Evolutionary conservation across 2,113 vertebrate genomes (phyloP), one percentile per base, ranked within the genome.

Genomic region (Alethe castanea): DNA sequence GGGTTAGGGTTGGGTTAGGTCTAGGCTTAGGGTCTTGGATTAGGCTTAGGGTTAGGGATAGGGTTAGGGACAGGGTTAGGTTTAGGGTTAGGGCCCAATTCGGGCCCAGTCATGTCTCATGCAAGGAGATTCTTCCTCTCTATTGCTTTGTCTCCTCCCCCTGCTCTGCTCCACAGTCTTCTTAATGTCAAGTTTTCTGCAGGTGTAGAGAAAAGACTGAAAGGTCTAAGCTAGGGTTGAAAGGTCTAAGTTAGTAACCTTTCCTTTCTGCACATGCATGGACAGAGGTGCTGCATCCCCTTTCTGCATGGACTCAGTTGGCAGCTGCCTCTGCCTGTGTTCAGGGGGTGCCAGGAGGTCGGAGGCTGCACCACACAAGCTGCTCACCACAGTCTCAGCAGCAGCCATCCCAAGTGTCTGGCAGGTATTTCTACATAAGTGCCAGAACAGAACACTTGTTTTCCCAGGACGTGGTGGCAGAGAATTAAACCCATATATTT

Each of bases 401-500:
- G 61, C 42, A 53, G 47, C 28, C 8, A 8, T 29, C 29, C 17
- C 52, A 31, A 14, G 69, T 31, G 54, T 40, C 19, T 0, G 0
- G 35, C 44, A 45, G 87, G 52, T 28, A 15, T 47, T 40, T 19
- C 31, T 5, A 3, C 26, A 2, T 0, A 31, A 31, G 14, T 69
- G 60, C 22, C 38, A n/a, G 78, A 60, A 74, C 14, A 66, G 45
- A 72, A 24, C 35, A 42, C 29, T 40, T 60, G 57, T 18, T 53
- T 18, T 59, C 24, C 52, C 29, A 60, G 52, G 40, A 42, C 54
- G 64, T 3, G 1, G 12, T 81, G 38, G 65, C 47, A 81, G 28
- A 78, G 22, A 77, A 7, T 77, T 77, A 88, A 94, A 77, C 36
- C 33, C 45, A 9, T 69, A 36, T 93, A 10, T 88, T 94, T 84